These are phyloP conservation scores for Agapornis roseicollis DNA, from an alignment of 2,113 vertebrate species.

Conservation along the genomic window DNA sequence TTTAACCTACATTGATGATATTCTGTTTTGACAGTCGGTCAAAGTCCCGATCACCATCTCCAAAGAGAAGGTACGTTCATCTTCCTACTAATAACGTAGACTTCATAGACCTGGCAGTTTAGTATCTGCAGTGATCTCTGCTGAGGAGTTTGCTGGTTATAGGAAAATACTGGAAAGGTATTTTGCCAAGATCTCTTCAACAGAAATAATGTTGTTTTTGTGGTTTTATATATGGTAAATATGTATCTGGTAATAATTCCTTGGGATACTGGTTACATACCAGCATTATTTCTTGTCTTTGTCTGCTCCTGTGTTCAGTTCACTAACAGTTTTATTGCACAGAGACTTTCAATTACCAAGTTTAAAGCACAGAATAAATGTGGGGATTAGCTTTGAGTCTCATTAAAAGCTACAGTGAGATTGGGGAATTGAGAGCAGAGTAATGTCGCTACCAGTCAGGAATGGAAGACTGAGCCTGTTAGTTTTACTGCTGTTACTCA, in stretches of 20 bases:
- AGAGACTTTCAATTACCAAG: not conserved
- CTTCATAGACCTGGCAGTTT: not conserved
- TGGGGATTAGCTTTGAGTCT: not conserved
- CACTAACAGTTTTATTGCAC: not conserved
- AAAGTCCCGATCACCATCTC: constrained; percentile 83
- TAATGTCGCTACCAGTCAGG: not conserved
- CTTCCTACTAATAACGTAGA: not conserved
- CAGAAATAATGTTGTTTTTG: not conserved
- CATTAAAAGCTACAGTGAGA: not conserved
- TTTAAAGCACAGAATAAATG: not conserved
- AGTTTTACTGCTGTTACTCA: not conserved
- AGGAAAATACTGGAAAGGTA: not conserved
- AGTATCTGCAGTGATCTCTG: not conserved
- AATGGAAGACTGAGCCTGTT: not conserved
- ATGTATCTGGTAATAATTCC: not conserved
- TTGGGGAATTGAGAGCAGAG: not conserved
- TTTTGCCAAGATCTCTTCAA: not conserved
- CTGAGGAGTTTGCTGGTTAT: not conserved
- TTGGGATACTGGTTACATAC: not conserved
- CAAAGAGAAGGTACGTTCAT: constrained; percentile 84
- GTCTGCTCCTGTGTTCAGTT: not conserved
- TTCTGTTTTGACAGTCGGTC: constrained; percentile 79
- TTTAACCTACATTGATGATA: not conserved
- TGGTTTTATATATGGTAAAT: not conserved
- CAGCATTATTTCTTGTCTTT: not conserved